phyloP scores from a whole-genome alignment of 2,888 invertebrate genomes.

The Andrena chrysosceles region DNA sequence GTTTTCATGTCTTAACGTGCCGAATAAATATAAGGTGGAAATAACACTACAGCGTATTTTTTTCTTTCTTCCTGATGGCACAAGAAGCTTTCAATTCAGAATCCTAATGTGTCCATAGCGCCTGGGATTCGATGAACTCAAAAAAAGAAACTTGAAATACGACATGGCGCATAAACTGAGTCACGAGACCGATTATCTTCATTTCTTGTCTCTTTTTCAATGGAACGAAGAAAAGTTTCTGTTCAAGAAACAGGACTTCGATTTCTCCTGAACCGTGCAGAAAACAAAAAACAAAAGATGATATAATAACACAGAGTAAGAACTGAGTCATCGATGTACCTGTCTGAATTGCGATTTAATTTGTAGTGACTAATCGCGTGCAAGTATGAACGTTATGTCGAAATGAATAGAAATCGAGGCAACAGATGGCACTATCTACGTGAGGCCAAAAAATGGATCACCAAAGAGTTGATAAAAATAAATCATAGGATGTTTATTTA shows the following conservation, averaged over 20 bases:
- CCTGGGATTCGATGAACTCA: not conserved
- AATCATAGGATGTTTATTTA: too few species aligned
- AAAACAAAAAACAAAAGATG: not conserved
- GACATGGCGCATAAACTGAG: not conserved
- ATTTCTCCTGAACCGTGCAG: not conserved
- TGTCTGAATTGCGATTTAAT: not conserved
- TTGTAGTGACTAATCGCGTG: constrained; percentile 9
- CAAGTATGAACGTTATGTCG: not conserved
- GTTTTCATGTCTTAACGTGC: too few species aligned
- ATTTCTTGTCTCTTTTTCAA: not conserved
- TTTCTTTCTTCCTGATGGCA: too few species aligned
- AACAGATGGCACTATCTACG: not conserved
- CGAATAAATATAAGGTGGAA: too few species aligned
- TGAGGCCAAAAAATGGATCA: not conserved
- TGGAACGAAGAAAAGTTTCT: not conserved
- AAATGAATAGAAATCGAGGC: not conserved
- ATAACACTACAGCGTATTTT: too few species aligned
- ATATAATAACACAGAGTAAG: not conserved
- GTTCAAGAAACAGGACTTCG: not conserved
- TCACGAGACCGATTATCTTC: not conserved
- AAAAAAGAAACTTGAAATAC: not conserved
- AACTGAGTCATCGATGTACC: constrained; percentile 3
- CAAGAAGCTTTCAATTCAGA: not conserved
- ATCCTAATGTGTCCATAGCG: not conserved
- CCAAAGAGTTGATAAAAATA: not conserved